phyloP scores from a whole-genome alignment of 1,140 invertebrate species.

The Hirudo medicinalis region DNA sequence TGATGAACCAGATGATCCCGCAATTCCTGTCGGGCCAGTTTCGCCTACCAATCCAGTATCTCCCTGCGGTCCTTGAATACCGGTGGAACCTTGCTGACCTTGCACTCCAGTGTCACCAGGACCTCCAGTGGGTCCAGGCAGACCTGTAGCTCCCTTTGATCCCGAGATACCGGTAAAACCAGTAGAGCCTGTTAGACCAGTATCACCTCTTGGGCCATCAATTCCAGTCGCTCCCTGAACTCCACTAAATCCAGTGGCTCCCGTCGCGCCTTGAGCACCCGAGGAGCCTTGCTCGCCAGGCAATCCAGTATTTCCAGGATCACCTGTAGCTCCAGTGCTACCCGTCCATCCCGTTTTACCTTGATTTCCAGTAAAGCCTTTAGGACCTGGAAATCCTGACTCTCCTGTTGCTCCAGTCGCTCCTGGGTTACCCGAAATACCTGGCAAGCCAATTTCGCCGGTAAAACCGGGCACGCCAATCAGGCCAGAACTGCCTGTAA shows the following conservation, averaged over 20 bases:
- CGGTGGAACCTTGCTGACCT: slow-evolving; percentile 3
- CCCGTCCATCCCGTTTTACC: slow-evolving; percentile 1
- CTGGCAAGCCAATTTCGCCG: slow-evolving; percentile 3
- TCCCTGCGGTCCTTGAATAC: slow-evolving; percentile 1
- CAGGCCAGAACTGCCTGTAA: neutral
- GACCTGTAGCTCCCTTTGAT: slow-evolving; percentile 1
- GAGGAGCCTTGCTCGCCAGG: neutral
- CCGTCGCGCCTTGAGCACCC: slow-evolving; percentile 9
- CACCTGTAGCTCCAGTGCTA: slow-evolving; percentile 11
- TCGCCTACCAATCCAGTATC: neutral
- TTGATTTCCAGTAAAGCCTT: neutral
- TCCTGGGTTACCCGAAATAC: neutral
- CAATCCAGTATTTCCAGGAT: neutral
- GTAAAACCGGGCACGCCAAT: slow-evolving; percentile 1
- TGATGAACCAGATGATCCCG: slow-evolving; percentile 2
- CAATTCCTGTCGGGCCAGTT: neutral
- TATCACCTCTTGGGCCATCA: neutral
- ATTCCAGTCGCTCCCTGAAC: slow-evolving; percentile 2
- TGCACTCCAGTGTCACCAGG: neutral
- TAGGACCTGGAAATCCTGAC: slow-evolving; percentile 1
- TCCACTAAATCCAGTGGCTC: slow-evolving; percentile 9
- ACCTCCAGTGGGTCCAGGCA: neutral
- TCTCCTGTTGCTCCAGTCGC: neutral
- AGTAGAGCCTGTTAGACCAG: neutral
- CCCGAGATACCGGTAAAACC: slow-evolving; percentile 7